Evolutionary conservation across 2,888 invertebrate genomes (phyloP).

Genomic region (Tromatobia lineatoria): DNA sequence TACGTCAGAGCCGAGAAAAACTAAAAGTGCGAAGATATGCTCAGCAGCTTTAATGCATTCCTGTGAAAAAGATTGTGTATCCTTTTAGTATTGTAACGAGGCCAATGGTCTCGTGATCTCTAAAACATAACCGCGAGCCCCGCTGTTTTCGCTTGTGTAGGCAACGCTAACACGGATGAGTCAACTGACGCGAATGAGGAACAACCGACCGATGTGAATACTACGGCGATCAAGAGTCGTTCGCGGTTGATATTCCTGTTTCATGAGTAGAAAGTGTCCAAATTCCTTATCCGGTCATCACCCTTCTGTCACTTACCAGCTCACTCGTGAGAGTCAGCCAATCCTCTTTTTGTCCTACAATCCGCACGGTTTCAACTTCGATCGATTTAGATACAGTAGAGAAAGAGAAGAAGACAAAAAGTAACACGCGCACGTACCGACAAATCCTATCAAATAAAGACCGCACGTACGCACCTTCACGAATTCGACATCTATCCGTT

Average conservation of each 20-base stretch:
- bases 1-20: neutral
- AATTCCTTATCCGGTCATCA: slow-evolving; percentile 75
- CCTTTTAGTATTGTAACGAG: slow-evolving; percentile 71
- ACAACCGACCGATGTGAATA: slow-evolving; percentile 5
- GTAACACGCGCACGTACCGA: slow-evolving; percentile 11
- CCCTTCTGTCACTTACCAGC: slow-evolving; percentile 54
- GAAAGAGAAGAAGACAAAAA: slow-evolving; percentile 59
- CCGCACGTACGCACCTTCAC: slow-evolving; percentile 13
- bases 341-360: slow-evolving; percentile 55
- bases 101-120: slow-evolving; percentile 74
- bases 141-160: slow-evolving; percentile 36
- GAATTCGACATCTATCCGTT: neutral
- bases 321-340: slow-evolving; percentile 45
- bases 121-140: slow-evolving; percentile 3
- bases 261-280: slow-evolving; percentile 81
- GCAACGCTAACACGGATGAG: slow-evolving; percentile 8
- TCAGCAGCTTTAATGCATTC: slow-evolving; percentile 32
- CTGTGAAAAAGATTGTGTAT: slow-evolving; percentile 44
- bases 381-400: slow-evolving; percentile 67
- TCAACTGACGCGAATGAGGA: slow-evolving; percentile 13
- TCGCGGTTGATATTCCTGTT: slow-evolving; percentile 55
- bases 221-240: slow-evolving; percentile 56
- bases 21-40: slow-evolving; percentile 11
- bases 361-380: slow-evolving; percentile 16
- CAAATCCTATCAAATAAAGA: neutral